Percentiles rank a stretch among this genome's conserved stretches.
These are phyloP conservation scores for Pristionchus fissidentatus DNA, from an alignment of 2,888 invertebrate species.

Conservation along the genomic window DNA sequence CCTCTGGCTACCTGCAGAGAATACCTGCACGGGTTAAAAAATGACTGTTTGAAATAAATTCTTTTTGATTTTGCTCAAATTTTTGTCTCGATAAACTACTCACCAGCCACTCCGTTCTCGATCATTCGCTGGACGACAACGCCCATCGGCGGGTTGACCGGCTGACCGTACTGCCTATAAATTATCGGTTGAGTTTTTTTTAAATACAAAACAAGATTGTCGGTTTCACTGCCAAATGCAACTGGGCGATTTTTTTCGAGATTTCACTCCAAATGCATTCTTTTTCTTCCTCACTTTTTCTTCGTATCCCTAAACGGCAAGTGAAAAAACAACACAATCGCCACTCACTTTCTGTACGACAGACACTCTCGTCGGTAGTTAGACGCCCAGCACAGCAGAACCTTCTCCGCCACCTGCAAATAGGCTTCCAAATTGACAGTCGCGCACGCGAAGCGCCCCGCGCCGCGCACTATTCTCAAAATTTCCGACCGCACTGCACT, in stretches of 20 bases:
- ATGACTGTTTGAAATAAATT: too few species aligned
- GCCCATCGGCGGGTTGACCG: conserved; percentile 83
- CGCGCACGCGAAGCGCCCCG: background rate
- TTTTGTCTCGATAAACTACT: too few species aligned
- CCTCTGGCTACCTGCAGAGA: background rate
- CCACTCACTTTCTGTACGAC: conserved; percentile 83
- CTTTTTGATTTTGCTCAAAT: too few species aligned
- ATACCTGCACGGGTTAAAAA: background rate
- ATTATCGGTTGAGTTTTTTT: background rate
- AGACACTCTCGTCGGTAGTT: conserved; percentile 86
- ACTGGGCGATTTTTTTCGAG: too few species aligned
- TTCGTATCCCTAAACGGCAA: conserved; percentile 5
- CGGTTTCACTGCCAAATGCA: background rate
- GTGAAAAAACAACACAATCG: background rate
- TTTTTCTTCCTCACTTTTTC: too few species aligned
- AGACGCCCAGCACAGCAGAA: conserved; percentile 87
- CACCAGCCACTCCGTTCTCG: conserved; percentile 80
- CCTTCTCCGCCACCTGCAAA: conserved; percentile 76
- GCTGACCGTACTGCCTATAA: conserved; percentile 84
- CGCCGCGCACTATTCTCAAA: background rate
- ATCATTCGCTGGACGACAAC: conserved; percentile 88
- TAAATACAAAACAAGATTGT: background rate
- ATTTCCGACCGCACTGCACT: too few species aligned
- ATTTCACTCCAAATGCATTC: too few species aligned
- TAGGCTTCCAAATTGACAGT: background rate